Evolutionary conservation across 2,888 invertebrate genomes (phyloP), one percentile per base, ranked within the genome.

Genomic region (Eudasyphora cyanicolor): DNA sequence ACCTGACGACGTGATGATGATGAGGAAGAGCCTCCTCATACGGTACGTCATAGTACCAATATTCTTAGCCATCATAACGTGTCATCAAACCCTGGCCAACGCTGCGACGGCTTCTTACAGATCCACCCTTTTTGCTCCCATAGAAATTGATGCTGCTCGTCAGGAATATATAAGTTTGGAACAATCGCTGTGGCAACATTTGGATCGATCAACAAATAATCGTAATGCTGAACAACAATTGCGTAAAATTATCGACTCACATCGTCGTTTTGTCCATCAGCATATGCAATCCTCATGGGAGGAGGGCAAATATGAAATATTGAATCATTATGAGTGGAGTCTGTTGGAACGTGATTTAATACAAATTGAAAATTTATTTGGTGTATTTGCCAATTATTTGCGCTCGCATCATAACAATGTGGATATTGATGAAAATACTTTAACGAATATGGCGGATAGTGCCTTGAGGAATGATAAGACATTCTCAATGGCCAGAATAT

Each of bases 361-460:
- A 62, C 92, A 93, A 19, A 93, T 97, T 35, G 94, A 95, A 84
- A 94, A 94, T 0, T 90, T 96, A 74, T 96, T 96, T 89, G 94
- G 93, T 84, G 94, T 93, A 62, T 96, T 95, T 62, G 49, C 24
- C 24, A 64, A 60, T 12, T 19, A 78, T 17, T 17, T 84, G 8
- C 75, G 76, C 69, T 75, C 73, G 0, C 86, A 86, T 10, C 84
- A 85, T 21, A 62, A 89, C 89, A 79, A 92, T 90, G 38, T 92
- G 89, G 87, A 93, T 92, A 82, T 93, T 92, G 90, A 92, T 69
- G 90, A 93, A 80, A 92, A 93, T 57, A 93, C 94, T 5, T 93
- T 95, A 93, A 89, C 94, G 76, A 95, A 95, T 90, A 91, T 97
- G 84, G 94, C 95, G 0, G 94, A 95, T 79, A 93, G 94, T 0